These are phyloP conservation scores for Gavia stellata DNA, from an alignment of 2,113 vertebrate species.

Conservation along the genomic window DNA sequence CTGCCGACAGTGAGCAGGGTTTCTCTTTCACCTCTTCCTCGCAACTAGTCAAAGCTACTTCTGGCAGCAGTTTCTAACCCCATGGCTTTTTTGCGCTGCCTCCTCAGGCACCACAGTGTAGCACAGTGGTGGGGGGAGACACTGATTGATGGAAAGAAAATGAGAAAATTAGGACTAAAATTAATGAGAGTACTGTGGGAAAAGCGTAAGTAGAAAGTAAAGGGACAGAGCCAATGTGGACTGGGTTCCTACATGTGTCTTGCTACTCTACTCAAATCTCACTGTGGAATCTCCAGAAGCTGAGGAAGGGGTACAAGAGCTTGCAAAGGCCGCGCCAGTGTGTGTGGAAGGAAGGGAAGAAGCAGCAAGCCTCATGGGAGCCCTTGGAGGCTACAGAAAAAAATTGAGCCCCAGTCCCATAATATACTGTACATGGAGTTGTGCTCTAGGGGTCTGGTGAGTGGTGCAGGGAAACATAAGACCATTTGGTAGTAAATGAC, in stretches of 20 bases:
- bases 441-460: neutral
- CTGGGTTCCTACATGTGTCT: neutral
- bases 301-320: neutral
- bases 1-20: neutral
- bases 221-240: fast-evolving
- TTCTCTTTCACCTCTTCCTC: neutral
- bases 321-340: neutral
- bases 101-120: neutral
- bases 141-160: neutral
- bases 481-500: neutral
- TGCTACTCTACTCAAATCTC: neutral
- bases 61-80: neutral
- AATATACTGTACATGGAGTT: neutral
- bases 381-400: neutral
- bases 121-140: too few relatives aligned
- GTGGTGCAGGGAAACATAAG: neutral
- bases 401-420: neutral
- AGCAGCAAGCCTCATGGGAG: neutral
- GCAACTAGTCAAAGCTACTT: neutral
- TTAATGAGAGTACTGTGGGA: neutral
- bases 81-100: fast-evolving
- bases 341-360: neutral
- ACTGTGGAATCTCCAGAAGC: neutral
- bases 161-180: neutral
- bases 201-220: neutral